Evolutionary conservation across 2,888 invertebrate genomes (phyloP), one percentile per base, ranked within the genome.

Genomic region (Plebejus anna): DNA sequence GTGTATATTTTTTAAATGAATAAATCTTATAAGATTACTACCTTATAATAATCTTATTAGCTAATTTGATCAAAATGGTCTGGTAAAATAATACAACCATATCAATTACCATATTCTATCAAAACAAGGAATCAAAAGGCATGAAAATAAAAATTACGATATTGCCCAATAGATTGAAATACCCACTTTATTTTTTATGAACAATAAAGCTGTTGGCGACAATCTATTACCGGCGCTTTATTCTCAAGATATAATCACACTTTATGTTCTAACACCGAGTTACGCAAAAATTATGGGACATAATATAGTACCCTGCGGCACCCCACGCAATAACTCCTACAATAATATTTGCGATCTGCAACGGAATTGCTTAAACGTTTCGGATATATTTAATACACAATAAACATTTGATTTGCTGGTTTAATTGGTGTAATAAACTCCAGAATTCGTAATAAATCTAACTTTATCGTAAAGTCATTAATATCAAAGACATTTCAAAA

Each of bases 261-360:
- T 93, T 94, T 94, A 94, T 92, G 90, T 89, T 89, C 90, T 93
- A 90, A 89, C 93, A 92, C 92, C 88, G 90, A 91, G 92, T 91
- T 91, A 87, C 86, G 88, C 90, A 91, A 92, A 92, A 94, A 91
- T 94, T 91, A 93, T 92, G 92, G 89, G 85, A 87, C 84, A 83
- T 88, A 88, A 85, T 83, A 78, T 84, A 78, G 87, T 51, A 51
- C 90, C 91, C 88, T 89, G 90, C 82, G 93, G 92, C 91, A 89
- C 92, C 91, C 92, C 90, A 86, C 83, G 84, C 85, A 87, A 90
- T 92, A 91, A 93, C 86, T 92, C 87, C 84, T 82, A 85, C 87
- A 90, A 89, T 91, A 89, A 91, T 90, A 90, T 91, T 91, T 90
- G 88, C 86, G 89, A 88, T 90, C 85, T 86, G 81, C 81, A 84